Evolutionary conservation across 2,113 vertebrate species (phyloP), one percentile per base, ranked within the genome.

Genomic region (Dendropsophus ebraccatus): DNA sequence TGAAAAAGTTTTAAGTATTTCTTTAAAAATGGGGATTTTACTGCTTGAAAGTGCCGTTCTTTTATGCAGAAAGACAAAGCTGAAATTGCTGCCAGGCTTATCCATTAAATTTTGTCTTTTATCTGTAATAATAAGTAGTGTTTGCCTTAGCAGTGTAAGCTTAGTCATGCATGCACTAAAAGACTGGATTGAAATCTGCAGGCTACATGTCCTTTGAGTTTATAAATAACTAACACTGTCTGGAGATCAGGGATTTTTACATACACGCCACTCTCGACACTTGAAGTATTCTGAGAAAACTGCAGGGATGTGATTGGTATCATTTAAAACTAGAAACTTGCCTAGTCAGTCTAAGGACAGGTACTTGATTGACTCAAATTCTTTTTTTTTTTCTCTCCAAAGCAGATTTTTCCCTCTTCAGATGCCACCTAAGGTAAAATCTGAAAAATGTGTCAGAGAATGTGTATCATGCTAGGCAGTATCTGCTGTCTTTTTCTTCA

Each of bases 41-140:
- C 82, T 49, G 82, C 56, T 76, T 84, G 37, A 84, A 76, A 62
- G 82, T 72, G 28, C 23, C 45, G 62, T 37, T 78, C 76, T 47
- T 79, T 86, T 86, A 79, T 58, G 58, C 72, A n/a, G 30, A 56
- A 86, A 86, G 76, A 86, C 60, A 85, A 79, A 85, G 75, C 28
- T 76, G 16, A 79, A 85, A 78, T 41, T 9, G 75, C 84, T 85
- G 47, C 84, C 30, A 70, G 84, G 84, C 75, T 77, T 70, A 79
- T 49, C 75, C 75, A 85, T 85, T 56, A 85, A 37, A 80, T 86
- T 69, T 69, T 80, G 75, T 58, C 84, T 86, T 86, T 86, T 80
- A 80, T 86, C 84, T 86, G 49, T 86, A 86, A 85, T 86, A 86
- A 85, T 86, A 86, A 80, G 84, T 80, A 70, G 9, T 80, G 49